Evolutionary conservation across 2,888 invertebrate species (phyloP).

Genomic region (Sipha maydis): DNA sequence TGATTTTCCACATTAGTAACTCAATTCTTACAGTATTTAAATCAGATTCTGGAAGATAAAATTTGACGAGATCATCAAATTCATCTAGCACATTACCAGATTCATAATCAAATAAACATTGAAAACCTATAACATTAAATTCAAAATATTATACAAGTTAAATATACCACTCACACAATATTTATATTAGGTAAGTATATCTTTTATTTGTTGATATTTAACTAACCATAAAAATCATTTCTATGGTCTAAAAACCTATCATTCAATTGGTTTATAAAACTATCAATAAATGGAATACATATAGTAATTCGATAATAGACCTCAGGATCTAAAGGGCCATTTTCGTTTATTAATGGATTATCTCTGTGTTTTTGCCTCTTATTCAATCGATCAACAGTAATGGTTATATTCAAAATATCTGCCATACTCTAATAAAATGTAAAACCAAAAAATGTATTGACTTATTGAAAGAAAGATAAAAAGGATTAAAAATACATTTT

Average conservation of each 20-base stretch:
- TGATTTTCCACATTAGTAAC: conserved; percentile 34
- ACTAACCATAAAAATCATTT: too few species aligned
- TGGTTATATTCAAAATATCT: neutral
- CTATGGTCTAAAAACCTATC: conserved; percentile 27
- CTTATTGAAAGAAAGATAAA: too few species aligned
- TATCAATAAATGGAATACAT: conserved; percentile 40
- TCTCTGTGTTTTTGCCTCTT: too few species aligned
- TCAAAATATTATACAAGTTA: too few species aligned
- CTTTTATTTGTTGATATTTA: too few species aligned
- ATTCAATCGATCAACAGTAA: neutral
- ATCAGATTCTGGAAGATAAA: conserved; percentile 21
- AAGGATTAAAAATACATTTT: too few species aligned
- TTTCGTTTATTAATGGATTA: too few species aligned
- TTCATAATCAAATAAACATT: conserved; percentile 31
- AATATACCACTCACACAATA: too few species aligned
- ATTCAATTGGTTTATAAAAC: conserved; percentile 22
- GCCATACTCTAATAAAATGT: neutral
- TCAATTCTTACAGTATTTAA: conserved; percentile 17
- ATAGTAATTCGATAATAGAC: conserved; percentile 24
- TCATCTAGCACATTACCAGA: neutral
- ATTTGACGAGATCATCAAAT: neutral
- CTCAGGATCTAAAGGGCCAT: neutral
- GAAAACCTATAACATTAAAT: conserved; percentile 15
- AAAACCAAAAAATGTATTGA: too few species aligned
- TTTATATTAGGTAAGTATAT: too few species aligned